A percentile compares a stretch with the other conserved stretches of the same genome.
Conservation (phyloP, 2,113 vertebrate genomes). For the Tautogolabrus adspersus region DNA sequence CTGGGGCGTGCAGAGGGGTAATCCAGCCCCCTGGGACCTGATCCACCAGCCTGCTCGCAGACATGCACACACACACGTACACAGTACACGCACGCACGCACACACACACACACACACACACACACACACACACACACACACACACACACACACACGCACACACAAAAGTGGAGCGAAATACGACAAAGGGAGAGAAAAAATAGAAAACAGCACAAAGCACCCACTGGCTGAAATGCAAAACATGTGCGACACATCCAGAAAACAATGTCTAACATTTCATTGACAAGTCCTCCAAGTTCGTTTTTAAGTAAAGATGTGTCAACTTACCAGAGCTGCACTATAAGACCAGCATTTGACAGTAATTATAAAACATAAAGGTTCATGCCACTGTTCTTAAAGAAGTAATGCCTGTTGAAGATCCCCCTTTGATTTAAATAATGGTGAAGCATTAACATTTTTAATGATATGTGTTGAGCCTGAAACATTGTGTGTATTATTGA, state of each 20-base stretch:
- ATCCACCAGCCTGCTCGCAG: conserved; percentile 62
- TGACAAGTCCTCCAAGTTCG: conserved; percentile 13
- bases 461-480: too few species aligned
- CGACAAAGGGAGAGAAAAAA: conserved; percentile 22
- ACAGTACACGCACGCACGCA: conserved; percentile 30
- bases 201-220: conserved; percentile 44
- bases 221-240: conserved; percentile 55
- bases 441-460: too few species aligned
- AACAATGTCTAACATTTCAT: conserved; percentile 43
- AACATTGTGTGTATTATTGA: too few species aligned
- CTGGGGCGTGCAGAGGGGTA: conserved; percentile 84
- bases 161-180: conserved; percentile 26
- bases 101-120: conserved; percentile 11
- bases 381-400: too few species aligned
- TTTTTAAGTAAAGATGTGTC: conserved; percentile 6
- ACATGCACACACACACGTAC: conserved; percentile 27
- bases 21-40: conserved; percentile 81
- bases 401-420: too few species aligned
- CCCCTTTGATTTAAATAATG: too few species aligned
- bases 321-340: not conserved
- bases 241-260: conserved; percentile 41
- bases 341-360: not conserved
- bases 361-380: too few species aligned
- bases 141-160: not conserved
- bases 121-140: conserved; percentile 8